Evolutionary conservation across 2,888 invertebrate genomes (phyloP).

Genomic region (Drosophila maculinotata): DNA sequence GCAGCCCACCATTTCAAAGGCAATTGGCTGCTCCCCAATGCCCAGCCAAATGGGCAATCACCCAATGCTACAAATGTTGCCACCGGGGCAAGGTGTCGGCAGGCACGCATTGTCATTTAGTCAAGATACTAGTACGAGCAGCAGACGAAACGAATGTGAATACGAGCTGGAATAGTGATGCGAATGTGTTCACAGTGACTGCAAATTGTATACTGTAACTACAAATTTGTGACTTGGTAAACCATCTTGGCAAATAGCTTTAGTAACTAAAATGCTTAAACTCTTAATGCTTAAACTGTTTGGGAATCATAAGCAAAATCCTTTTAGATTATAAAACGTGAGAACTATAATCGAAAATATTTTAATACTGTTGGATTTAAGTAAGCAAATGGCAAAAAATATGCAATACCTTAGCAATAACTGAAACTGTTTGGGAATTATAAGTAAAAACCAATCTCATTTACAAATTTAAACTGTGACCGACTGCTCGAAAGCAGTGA

Average conservation of each 20-base stretch:
- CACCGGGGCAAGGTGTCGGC: conserved; percentile 66
- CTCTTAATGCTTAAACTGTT: not conserved
- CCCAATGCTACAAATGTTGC: conserved; percentile 60
- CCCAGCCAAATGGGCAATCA: conserved; percentile 61
- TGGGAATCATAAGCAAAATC: not conserved
- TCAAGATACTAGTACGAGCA: conserved; percentile 18
- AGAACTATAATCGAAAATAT: no score
- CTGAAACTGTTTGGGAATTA: not conserved
- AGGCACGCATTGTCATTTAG: conserved; percentile 74
- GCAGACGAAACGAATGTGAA: conserved; percentile 31
- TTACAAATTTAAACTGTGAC: no score
- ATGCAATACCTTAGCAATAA: no score
- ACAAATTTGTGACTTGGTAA: not conserved
- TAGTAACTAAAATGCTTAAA: no score
- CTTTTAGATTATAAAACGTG: not conserved
- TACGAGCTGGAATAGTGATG: conserved; percentile 19
- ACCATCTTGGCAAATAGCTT: not conserved
- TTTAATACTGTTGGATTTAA: no score
- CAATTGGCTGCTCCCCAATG: conserved; percentile 22
- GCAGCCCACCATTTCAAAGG: no score
- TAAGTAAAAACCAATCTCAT: not conserved
- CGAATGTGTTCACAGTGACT: conserved; percentile 7
- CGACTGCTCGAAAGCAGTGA: conserved; percentile 13
- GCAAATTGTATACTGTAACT: not conserved
- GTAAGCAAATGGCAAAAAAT: no score